Percentiles rank a stretch among this genome's conserved stretches.
phyloP scores from a whole-genome alignment of 2,113 vertebrate species.

The Clarias gariepinus region DNA sequence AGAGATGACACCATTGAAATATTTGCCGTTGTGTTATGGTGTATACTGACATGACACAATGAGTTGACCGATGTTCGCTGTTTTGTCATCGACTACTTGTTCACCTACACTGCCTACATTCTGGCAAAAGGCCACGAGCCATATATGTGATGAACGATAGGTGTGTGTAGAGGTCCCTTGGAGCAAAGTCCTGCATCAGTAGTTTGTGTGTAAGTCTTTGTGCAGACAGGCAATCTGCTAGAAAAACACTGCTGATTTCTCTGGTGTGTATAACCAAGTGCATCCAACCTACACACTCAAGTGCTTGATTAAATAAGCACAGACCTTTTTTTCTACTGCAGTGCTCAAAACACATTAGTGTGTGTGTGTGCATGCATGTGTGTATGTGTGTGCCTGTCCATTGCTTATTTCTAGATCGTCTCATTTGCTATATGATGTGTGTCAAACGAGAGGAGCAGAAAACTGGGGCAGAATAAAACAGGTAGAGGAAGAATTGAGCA shows the following conservation, averaged over 20 bases:
- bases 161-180: slow-evolving; percentile 9
- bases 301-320: background rate
- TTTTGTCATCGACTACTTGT: background rate
- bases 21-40: background rate
- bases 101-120: background rate
- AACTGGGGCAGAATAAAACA: slow-evolving; percentile 35
- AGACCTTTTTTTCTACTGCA: slow-evolving; percentile 1
- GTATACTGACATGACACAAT: background rate
- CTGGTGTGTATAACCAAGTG: background rate
- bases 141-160: background rate
- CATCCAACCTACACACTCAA: background rate
- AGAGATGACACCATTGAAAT: background rate
- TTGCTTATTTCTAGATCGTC: slow-evolving; percentile 23
- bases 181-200: background rate
- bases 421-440: background rate
- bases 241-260: slow-evolving; percentile 13
- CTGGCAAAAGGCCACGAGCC: slow-evolving; percentile 4
- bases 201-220: slow-evolving; percentile 9
- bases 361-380: background rate
- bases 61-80: background rate
- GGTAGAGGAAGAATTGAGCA: slow-evolving; percentile 26
- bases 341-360: background rate
- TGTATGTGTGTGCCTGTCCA: background rate
- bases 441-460: slow-evolving; percentile 17
- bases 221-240: slow-evolving; percentile 15